Base-by-base conservation (phyloP, 2,797 vertebrate species). In the Acanthurus lineatus region DNA sequence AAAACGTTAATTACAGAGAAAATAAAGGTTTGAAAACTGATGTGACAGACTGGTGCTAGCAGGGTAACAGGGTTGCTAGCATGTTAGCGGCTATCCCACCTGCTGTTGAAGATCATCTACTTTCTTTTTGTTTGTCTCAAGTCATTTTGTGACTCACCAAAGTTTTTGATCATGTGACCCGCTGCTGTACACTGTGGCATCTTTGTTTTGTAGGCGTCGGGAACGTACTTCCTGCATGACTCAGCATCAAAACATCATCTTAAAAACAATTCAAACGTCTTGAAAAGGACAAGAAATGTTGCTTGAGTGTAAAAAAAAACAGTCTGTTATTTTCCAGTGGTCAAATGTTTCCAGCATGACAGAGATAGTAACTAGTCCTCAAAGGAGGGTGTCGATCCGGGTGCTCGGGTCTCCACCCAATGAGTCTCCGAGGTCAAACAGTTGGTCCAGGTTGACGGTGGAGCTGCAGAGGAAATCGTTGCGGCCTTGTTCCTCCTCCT, bases 361-460 rank as follows among this genome's bases (percentile, higher is more conserved):
- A 54, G 17, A 25, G 1, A 66, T 65, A 25, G 19, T 6, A 9
- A 22, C 52, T 66, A 17, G 53, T 81, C 86, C 87, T 97, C 92
- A 98, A 40, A 98, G 94, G 69, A 98, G 95, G 35, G 93, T 83
- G 1, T 96, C 95, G 40, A 96, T 95, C 28, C 91, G 93, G 91
- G 83, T 89, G 60, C 93, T 93, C 75, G 95, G 89, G 59, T 96
- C 96, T 0, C 84, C 93, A 3, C 92, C 89, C 47, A 97, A 91
- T 5, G 94, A 69, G 20, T 95, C 95, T 0, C 89, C 95, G 15
- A 97, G 93, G 85, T 97, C 96, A 82, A 97, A 97, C 66, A 97
- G 92, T 82, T 97, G 96, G 44, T 97, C 95, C 53, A 97, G 82
- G 86, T 91, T 96, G 88, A 96, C 88, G 0, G 91, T 73, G 3